Percentiles rank a stretch among this genome's conserved stretches.
Evolutionary conservation across 1,140 invertebrate genomes (phyloP).

Genomic region (Cherax destructor): DNA sequence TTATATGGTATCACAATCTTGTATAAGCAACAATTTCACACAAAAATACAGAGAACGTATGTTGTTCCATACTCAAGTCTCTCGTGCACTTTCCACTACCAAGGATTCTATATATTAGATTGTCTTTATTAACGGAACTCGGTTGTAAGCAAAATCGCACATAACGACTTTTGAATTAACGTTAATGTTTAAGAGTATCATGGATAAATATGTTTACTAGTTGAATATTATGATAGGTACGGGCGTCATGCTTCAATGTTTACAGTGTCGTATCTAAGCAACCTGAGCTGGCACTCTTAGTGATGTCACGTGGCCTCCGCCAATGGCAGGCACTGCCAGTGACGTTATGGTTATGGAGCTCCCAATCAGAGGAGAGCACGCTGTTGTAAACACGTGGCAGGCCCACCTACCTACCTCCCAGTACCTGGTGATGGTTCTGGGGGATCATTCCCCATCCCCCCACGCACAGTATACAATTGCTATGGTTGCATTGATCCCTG

Average conservation of each 20-base stretch:
- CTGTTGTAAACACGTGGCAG: not conserved
- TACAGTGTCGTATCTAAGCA: not conserved
- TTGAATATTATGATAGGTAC: not conserved
- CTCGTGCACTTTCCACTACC: too few species aligned
- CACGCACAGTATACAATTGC: not conserved
- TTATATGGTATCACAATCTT: too few species aligned
- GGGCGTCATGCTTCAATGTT: not conserved
- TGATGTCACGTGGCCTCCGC: not conserved
- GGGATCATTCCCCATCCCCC: too few species aligned
- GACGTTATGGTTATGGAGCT: not conserved
- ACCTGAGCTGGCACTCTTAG: not conserved
- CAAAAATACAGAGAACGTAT: too few species aligned
- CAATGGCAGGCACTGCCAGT: not conserved
- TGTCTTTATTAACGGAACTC: too few species aligned
- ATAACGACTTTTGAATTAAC: too few species aligned
- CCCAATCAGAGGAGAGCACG: not conserved
- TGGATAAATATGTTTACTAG: not conserved
- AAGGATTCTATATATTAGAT: too few species aligned
- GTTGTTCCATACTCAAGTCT: too few species aligned
- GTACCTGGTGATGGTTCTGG: too few species aligned
- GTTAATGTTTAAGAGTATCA: too few species aligned
- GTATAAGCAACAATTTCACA: too few species aligned
- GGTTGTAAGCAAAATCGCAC: too few species aligned
- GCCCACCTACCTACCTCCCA: not conserved
- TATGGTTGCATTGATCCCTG: not conserved